Evolutionary conservation across 2,888 invertebrate species (phyloP).

Genomic region (Oligia strigilis): DNA sequence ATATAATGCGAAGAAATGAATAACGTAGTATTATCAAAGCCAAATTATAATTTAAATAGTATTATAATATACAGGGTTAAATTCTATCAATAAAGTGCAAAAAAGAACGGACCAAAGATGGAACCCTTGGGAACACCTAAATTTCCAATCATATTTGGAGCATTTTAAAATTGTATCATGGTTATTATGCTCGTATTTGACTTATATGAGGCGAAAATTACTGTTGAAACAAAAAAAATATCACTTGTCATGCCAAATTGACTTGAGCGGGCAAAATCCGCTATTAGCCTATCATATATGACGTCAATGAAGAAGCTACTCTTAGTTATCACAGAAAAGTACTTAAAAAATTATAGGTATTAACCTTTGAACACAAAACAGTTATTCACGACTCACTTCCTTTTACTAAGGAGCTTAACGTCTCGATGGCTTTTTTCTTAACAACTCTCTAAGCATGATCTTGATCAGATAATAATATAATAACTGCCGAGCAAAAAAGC

Average conservation of each 20-base stretch:
- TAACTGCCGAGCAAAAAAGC: no score
- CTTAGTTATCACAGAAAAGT: not conserved
- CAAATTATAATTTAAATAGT: not conserved
- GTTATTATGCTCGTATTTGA: not conserved
- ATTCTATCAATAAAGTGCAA: not conserved
- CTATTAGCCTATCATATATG: slow-evolving; percentile 22
- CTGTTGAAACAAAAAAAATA: not conserved
- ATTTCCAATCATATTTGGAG: not conserved
- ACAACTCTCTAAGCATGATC: not conserved
- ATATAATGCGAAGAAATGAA: not conserved
- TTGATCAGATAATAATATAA: no score
- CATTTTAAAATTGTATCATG: not conserved
- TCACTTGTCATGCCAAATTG: slow-evolving; percentile 7
- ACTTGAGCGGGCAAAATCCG: not conserved
- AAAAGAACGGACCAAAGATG: not conserved
- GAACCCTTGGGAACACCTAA: not conserved
- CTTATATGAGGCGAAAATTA: not conserved
- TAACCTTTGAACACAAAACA: slow-evolving; percentile 8
- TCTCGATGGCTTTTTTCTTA: not conserved
- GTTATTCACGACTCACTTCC: not conserved
- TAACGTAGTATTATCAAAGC: not conserved
- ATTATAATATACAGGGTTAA: not conserved
- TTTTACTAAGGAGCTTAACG: not conserved
- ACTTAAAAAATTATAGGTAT: not conserved
- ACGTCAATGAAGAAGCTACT: slow-evolving; percentile 27